Evolutionary conservation across 1,140 invertebrate genomes (phyloP).

Genomic region (Megalonaias nervosa): DNA sequence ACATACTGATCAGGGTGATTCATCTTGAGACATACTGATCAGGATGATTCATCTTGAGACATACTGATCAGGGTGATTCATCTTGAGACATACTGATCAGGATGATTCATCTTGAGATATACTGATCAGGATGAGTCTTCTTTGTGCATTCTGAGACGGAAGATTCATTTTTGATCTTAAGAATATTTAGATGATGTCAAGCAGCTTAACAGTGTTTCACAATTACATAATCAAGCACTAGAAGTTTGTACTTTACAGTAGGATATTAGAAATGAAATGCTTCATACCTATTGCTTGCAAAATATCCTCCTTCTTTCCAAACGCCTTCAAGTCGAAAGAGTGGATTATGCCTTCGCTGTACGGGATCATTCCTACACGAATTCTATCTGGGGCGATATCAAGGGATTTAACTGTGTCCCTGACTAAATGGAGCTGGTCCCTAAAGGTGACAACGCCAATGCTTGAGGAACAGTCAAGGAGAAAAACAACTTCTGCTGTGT

Average conservation of each 20-base stretch:
- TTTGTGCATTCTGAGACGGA: background rate
- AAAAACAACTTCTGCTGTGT: constrained; percentile 57
- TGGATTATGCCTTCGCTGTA: constrained; percentile 42
- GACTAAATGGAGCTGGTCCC: constrained; percentile 50
- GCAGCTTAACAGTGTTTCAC: background rate
- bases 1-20: background rate
- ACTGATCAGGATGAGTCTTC: background rate
- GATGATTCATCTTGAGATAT: background rate
- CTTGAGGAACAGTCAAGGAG: constrained; percentile 56
- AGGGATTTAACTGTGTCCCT: constrained; percentile 34
- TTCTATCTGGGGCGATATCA: constrained; percentile 39
- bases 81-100: background rate
- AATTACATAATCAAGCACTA: background rate
- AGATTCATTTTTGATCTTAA: background rate
- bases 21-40: background rate
- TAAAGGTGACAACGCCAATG: constrained; percentile 44
- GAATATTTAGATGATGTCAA: background rate
- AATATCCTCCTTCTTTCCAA: constrained; percentile 24
- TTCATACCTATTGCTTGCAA: constrained; percentile 40
- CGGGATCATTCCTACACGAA: constrained; percentile 43
- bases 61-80: background rate
- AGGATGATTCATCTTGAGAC: background rate
- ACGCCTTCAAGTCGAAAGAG: constrained; percentile 41
- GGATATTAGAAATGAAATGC: background rate
- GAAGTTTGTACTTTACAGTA: background rate